Evolutionary conservation across 2,113 vertebrate species (phyloP), one percentile per base, ranked within the genome.

Genomic region (Perccottus glenii): DNA sequence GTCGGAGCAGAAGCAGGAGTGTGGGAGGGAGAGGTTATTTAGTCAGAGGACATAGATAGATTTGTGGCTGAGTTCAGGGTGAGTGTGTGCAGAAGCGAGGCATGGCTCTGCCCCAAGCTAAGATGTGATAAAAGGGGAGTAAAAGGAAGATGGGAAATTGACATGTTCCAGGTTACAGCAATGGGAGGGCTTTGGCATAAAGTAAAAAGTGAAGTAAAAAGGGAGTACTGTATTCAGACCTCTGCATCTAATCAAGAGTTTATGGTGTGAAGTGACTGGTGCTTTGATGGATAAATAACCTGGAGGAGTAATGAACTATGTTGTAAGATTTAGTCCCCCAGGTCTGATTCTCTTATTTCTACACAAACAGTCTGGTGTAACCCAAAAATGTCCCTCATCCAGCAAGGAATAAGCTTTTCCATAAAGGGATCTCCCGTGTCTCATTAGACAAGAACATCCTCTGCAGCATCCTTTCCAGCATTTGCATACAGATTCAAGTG

Each of bases 21-120:
- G 83, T 79, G 70, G 80, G 80, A 78, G 85, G 69, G 42, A 33
- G 80, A 61, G 73, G 82, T 84, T 85, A 78, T 77, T 87, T 81
- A 75, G 80, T 81, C 74, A 59, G 67, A 74, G 55, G 76, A 85
- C 75, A 45, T 66, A 63, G 77, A 83, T 50, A 83, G 83, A 86
- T 89, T 79, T 85, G 86, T 74, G 77, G 72, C 67, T 3, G 60
- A 71, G 83, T 85, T 88, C 85, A 81, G 76, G 76, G 79, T 62
- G 68, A 85, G 70, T 74, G 73, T 80, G 76, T 64, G 59, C 46
- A 65, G 75, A 55, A 77, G 64, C 12, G 10, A 69, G 68, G 64
- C 50, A 81, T 66, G 48, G 40, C 56, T 77, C 67, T 57, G 76
- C 65, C 36, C 38, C 55, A 72, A 65, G 14, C 33, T 64, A 51